Percentiles rank a stretch among this genome's conserved stretches.
phyloP scores from a whole-genome alignment of 2,797 vertebrate genomes.

The Botia almorhae region DNA sequence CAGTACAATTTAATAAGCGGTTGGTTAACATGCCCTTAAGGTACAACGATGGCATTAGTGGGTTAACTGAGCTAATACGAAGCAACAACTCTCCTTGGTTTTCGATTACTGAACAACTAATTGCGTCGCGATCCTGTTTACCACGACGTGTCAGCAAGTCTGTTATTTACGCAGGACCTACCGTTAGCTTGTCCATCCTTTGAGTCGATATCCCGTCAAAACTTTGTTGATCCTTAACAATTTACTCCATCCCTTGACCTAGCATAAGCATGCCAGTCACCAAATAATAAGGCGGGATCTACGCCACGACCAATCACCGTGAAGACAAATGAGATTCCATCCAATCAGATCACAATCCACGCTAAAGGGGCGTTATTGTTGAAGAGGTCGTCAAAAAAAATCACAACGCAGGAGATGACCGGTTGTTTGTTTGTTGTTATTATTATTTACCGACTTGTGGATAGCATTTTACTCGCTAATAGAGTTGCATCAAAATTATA shows the following conservation, averaged over 20 bases:
- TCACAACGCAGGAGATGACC: background rate
- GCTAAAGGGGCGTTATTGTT: constrained; percentile 18
- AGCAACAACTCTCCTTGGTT: constrained; percentile 17
- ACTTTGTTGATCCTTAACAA: constrained; percentile 69
- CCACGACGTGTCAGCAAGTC: background rate
- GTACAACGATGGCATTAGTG: background rate
- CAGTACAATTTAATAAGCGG: background rate
- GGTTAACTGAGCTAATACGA: constrained; percentile 35
- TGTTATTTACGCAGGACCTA: constrained; percentile 58
- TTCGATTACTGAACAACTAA: background rate
- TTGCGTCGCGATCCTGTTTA: background rate
- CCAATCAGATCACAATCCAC: constrained; percentile 33
- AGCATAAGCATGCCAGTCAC: constrained; percentile 50
- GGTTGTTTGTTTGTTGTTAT: background rate
- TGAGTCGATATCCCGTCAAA: constrained; percentile 55
- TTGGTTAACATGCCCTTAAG: background rate
- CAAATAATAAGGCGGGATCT: constrained; percentile 57
- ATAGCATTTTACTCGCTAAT: too few species aligned
- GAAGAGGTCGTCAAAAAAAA: background rate
- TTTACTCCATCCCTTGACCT: constrained; percentile 70
- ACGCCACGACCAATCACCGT: constrained; percentile 47
- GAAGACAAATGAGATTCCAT: background rate
- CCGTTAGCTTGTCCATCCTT: constrained; percentile 73
- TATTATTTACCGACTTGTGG: too few species aligned
- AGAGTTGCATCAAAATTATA: too few species aligned